A percentile compares a stretch with the other conserved stretches of the same genome.
Evolutionary conservation across 2,888 invertebrate species (phyloP).

Genomic region (Octonoba sinensis): DNA sequence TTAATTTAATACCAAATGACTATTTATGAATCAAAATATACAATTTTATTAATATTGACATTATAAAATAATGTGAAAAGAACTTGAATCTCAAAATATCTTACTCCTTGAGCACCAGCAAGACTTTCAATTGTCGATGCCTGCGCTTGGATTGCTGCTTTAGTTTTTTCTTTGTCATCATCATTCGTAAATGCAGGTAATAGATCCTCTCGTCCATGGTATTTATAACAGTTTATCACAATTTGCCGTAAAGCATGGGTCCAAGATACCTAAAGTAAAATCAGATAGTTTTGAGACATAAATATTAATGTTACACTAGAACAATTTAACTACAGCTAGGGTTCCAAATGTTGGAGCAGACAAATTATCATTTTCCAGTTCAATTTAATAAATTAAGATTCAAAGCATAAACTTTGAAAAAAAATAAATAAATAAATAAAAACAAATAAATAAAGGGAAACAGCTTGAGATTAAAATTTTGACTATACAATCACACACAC

Average conservation of each 20-base stretch:
- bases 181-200: slow-evolving; percentile 94
- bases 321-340: no score
- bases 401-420: no score
- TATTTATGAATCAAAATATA: background rate
- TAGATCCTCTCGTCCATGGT: slow-evolving; percentile 94
- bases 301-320: background rate
- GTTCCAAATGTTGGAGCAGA: no score
- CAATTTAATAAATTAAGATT: no score
- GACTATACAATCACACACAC: no score
- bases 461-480: no score
- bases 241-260: slow-evolving; percentile 96
- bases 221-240: slow-evolving; percentile 97
- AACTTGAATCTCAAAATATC: background rate
- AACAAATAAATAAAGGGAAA: no score
- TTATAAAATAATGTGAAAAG: no score
- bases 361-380: no score
- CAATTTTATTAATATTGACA: no score
- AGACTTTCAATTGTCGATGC: slow-evolving; percentile 50
- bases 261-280: slow-evolving; percentile 87
- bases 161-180: slow-evolving; percentile 70
- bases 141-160: slow-evolving; percentile 55
- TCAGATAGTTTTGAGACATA: background rate
- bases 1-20: background rate
- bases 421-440: no score
- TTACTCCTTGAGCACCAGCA: slow-evolving; percentile 65